Base-by-base conservation (phyloP, 2,888 invertebrate genomes). In the Xestia c-nigrum region DNA sequence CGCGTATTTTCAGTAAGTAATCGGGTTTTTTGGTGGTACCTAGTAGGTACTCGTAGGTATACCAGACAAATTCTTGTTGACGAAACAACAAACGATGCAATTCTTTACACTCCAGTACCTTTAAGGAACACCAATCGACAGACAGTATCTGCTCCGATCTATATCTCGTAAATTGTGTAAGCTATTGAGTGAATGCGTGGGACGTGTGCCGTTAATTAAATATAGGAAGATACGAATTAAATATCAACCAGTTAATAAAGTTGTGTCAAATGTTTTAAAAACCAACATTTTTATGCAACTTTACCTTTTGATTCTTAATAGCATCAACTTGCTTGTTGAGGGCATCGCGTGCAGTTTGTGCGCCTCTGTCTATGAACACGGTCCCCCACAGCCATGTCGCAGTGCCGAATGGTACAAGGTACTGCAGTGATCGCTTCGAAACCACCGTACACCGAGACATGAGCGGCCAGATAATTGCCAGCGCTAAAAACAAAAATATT, bases 301-400 rank as follows among this genome's bases (percentile, higher is more conserved):
- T 76, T 91, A 98, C 98, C 95, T 98, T 98, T 82, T 97, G 96
- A 43, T 97, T 95, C 84, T 97, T 97, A 63, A 98, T 98, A 46
- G 97, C 97, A 70, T 96, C 95, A 5, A 98, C 97, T 83, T 98
- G 98, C 80, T 97, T 97, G 91, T 98, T 98, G 88, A 99, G 97
- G 0, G 98, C 97, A 74, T 97, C 97, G 55, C 98, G 97, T 0
- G 99, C 98, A 81, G 98, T 97, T 55, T 97, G 97, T 50, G 98
- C 98, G 0, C 97, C 97, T 81, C 99, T 97, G 94, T 99, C 98
- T 69, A 99, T 98, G 93, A 98, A 99, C 73, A 99, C 97, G 0
- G 99, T 98, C 57, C 99, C 99, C 98, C 98, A 98, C 74, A 99
- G 96, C 98, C 98, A 99, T 6, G 98, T 97, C 0, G 98, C 98